Evolutionary conservation across 1,140 invertebrate species (phyloP).

Genomic region (Hydropsyche tenuis): DNA sequence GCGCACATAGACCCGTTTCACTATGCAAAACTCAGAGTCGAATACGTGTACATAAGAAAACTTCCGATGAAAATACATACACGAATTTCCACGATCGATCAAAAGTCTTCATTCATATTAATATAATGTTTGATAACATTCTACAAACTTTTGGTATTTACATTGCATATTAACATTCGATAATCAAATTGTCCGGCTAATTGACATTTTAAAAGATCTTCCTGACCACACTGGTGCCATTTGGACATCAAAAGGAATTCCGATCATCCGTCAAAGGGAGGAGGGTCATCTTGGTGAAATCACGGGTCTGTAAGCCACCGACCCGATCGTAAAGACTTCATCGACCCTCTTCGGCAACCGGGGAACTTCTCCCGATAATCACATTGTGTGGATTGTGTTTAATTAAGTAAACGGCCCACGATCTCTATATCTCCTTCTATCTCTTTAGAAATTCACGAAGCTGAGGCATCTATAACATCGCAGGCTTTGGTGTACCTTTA

Average conservation of each 20-base stretch:
- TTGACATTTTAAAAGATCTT: too few relatives aligned
- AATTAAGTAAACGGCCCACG: slow-evolving; percentile 21
- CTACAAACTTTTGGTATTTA: not conserved
- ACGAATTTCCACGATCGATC: too few relatives aligned
- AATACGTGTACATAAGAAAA: not conserved
- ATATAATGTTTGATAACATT: too few relatives aligned
- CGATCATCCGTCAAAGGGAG: not conserved
- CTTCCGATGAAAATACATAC: not conserved
- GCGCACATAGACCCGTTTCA: not conserved
- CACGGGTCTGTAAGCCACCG: not conserved
- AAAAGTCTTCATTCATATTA: too few relatives aligned
- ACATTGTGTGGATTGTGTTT: slow-evolving; percentile 27
- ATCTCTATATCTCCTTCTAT: not conserved
- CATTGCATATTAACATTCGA: too few relatives aligned
- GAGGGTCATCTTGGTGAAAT: slow-evolving; percentile 1
- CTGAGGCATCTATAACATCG: too few relatives aligned
- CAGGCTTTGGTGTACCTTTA: too few relatives aligned
- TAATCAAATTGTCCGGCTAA: too few relatives aligned
- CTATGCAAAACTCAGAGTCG: too few relatives aligned
- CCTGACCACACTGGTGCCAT: too few relatives aligned
- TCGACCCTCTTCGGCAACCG: not conserved
- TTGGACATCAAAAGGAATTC: not conserved
- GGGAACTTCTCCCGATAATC: slow-evolving; percentile 3
- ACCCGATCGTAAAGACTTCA: not conserved
- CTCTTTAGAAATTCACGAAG: too few relatives aligned